Evolutionary conservation across 2,888 invertebrate species (phyloP), one percentile per base, ranked within the genome.

Genomic region (Luperina nickerlii): DNA sequence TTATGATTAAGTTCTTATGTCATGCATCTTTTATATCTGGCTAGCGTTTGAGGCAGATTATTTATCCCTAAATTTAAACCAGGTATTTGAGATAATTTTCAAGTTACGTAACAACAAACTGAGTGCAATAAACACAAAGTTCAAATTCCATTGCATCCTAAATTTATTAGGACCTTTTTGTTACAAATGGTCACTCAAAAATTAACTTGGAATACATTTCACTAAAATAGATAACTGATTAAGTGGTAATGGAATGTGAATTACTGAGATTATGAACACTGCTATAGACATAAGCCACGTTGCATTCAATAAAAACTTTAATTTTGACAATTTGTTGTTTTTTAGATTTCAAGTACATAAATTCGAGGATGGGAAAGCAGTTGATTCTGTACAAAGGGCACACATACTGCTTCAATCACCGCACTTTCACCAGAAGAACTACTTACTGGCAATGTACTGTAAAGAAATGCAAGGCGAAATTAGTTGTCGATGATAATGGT

Each of bases 381-480:
- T 74, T 79, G 38, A 65, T 80, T 42, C 11, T 80, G 38, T 73
- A 80, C 65, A 57, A 66, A 18, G 65, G 42, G 2, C 38, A 80
- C 42, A 80, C 80, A 48, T 79, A 57, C 24, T 42, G 57, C 27
- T 66, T 73, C 27, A 38, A 48, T 7, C 65, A 79, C 27, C 80
- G 57, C 11, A 11, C 80, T 48, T 0, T 3, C 24, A 69, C 3
- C 20, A 79, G 32, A 42, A 32, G 20, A 20, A 75, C 81, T n/a
- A 27, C 27, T 11, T 66, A 68, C 11, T 81, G 81, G 82, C 38
- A 51, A 45, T 83, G 83, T 15, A 62, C 72, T 13, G 38, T 48
- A 27, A 76, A 68, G 15, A 48, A 15, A 1, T 84, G 84, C n/a
- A 84, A 74, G 24, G 77, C 74, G 0, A 84, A 85, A 20, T 5